Conservation (phyloP, 2,888 invertebrate species). For the Leptinotarsa tumamoca region DNA sequence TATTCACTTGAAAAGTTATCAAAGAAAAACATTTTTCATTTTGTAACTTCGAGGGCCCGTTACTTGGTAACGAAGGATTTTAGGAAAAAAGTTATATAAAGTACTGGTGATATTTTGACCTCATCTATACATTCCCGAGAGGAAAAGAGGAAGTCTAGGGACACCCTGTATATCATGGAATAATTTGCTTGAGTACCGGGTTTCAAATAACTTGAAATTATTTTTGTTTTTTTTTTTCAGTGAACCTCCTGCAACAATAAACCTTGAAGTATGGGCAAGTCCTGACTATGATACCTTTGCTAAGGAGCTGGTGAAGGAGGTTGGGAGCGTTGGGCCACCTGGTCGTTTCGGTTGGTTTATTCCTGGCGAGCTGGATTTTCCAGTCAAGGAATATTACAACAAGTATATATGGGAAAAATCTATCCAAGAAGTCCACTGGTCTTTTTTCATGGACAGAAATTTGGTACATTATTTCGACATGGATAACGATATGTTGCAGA, state of each 20-base stretch:
- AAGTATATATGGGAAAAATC: conserved; percentile 55
- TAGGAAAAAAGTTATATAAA: no score
- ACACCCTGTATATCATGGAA: no score
- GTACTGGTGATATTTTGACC: no score
- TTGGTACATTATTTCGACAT: conserved; percentile 69
- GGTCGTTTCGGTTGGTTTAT: conserved; percentile 78
- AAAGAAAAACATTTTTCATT: no score
- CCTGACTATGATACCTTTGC: conserved; percentile 71
- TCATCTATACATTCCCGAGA: no score
- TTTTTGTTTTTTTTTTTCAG: conserved; percentile 54
- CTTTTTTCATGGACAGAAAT: conserved; percentile 67
- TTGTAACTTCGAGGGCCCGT: no score
- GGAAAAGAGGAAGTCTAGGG: no score
- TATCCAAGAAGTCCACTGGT: conserved; percentile 67
- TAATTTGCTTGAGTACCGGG: no score
- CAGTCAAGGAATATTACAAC: conserved; percentile 49
- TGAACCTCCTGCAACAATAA: conserved; percentile 70
- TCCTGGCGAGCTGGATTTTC: conserved; percentile 64
- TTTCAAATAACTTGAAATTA: no score
- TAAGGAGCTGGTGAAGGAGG: conserved; percentile 67
- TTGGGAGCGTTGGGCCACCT: conserved; percentile 69
- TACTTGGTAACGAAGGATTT: no score
- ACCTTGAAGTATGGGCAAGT: conserved; percentile 79
- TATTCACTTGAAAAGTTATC: no score
- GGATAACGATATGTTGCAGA: conserved; percentile 43